These are phyloP conservation scores for Mactra quadrangularis DNA, from an alignment of 1,140 invertebrate species.

Conservation along the genomic window DNA sequence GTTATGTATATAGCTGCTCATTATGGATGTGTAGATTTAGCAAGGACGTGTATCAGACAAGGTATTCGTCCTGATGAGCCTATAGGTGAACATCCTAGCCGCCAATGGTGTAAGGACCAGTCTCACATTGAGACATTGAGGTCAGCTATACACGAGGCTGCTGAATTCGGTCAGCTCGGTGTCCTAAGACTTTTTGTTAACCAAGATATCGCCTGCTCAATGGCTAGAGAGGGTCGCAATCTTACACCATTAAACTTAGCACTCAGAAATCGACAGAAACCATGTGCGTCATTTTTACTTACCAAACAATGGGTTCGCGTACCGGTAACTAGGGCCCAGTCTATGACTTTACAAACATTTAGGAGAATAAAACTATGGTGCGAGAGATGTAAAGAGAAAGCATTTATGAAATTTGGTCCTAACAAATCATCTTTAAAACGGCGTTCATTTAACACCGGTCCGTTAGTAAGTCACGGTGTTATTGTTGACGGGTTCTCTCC, in stretches of 20 bases:
- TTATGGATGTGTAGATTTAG: slow-evolving; percentile 82
- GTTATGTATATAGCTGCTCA: slow-evolving; percentile 82
- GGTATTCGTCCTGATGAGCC: slow-evolving; percentile 78
- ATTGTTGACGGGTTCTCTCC: slow-evolving; percentile 77
- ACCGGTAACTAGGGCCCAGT: slow-evolving; percentile 71
- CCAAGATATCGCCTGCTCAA: slow-evolving; percentile 79
- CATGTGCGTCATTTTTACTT: slow-evolving; percentile 81
- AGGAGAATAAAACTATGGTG: slow-evolving; percentile 79
- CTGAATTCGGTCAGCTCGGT: slow-evolving; percentile 78
- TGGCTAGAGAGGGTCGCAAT: slow-evolving; percentile 79
- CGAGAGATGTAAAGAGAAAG: slow-evolving; percentile 79
- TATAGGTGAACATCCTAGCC: slow-evolving; percentile 80
- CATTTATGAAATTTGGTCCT: slow-evolving; percentile 74
- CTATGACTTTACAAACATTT: slow-evolving; percentile 78
- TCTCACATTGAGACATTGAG: slow-evolving; percentile 79
- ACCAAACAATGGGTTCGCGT: slow-evolving; percentile 82
- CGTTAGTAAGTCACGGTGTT: slow-evolving; percentile 79
- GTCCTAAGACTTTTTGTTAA: slow-evolving; percentile 81
- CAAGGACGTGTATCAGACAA: slow-evolving; percentile 74
- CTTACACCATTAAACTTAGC: slow-evolving; percentile 81
- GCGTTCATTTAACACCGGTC: slow-evolving; percentile 69
- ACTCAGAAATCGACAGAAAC: slow-evolving; percentile 76
- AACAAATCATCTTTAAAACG: slow-evolving; percentile 78
- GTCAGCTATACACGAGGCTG: slow-evolving; percentile 80
- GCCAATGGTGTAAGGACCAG: slow-evolving; percentile 77